Evolutionary conservation across 2,113 vertebrate genomes (phyloP), one percentile per base, ranked within the genome.

Genomic region (Plotosus lineatus): DNA sequence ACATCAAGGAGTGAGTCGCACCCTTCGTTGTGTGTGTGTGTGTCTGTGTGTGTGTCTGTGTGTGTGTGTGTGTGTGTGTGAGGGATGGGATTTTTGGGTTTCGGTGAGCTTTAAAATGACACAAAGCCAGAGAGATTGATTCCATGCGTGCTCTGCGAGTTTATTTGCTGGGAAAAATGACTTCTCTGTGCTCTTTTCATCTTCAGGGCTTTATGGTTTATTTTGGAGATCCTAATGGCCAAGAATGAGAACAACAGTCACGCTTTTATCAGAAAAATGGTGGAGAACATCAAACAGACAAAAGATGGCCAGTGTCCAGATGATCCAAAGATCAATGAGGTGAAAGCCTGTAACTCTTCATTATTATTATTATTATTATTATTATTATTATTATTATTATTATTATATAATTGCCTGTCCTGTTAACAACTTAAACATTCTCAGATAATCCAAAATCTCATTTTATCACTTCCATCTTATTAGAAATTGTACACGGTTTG

Each of bases 241-340:
- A 99, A 99, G 93, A 99, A 98, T 85, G 98, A 99, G 92, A 99
- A 99, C 91, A 99, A 99, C 88, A 99, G 98, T 82, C 98, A 99
- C 26, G 98, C 98, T 0, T 99, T 99, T 90, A 99, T 99, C 53
- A 94, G 97, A 87, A 99, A 99, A 91, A 99, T 99, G 98, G 97
- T 99, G 87, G 98, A 99, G 93, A 99, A 99, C 85, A 99, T 99
- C 84, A 99, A 99, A 86, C 97, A 99, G 91, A 98, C 98, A 2
- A 99, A 98, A 91, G 98, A 99, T 84, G 97, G 95, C 55, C 97
- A 99, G 94, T 89, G 94, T 81, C 93, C 97, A 72, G 94, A 90
- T 40, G 98, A 99, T 85, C 85, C 93, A 86, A 99, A 99, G 94
- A 97, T 96, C 86, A 99, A 99, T 77, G 98, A 99, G 95, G 98